A percentile compares a stretch with the other conserved stretches of the same genome.
Evolutionary conservation across 2,797 vertebrate genomes (phyloP).

Genomic region (Eidolon dupreanum): DNA sequence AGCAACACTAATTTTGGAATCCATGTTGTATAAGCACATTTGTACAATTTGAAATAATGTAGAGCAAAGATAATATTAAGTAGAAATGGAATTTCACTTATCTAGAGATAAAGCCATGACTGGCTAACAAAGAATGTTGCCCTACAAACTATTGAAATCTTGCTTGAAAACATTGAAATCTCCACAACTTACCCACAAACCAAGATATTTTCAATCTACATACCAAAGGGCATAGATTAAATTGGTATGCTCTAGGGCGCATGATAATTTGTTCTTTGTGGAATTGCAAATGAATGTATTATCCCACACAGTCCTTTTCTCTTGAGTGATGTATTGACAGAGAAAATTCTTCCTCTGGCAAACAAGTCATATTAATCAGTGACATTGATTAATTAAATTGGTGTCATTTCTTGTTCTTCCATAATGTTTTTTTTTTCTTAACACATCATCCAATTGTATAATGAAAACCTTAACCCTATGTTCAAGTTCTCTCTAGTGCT

Average conservation of each 20-base stretch:
- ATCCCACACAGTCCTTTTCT: constrained; percentile 32
- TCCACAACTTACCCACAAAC: background rate
- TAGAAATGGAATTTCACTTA: constrained; percentile 68
- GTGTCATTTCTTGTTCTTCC: constrained; percentile 39
- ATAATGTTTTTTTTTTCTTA: background rate
- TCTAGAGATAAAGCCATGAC: constrained; percentile 62
- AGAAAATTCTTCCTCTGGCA: constrained; percentile 42
- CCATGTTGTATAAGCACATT: constrained; percentile 65
- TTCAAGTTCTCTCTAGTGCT: background rate
- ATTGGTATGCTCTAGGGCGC: constrained; percentile 30
- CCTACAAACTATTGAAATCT: constrained; percentile 19
- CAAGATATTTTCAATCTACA: background rate
- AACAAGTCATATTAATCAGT: constrained; percentile 12
- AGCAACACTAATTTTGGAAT: constrained; percentile 62
- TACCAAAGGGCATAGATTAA: constrained; percentile 12
- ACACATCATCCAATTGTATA: background rate
- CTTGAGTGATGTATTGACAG: background rate
- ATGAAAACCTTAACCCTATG: background rate
- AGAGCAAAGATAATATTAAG: constrained; percentile 45
- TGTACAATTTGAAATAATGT: constrained; percentile 55
- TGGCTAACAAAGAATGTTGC: constrained; percentile 9
- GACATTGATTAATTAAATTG: constrained; percentile 18
- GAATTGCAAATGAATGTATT: constrained; percentile 15
- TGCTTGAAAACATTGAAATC: constrained; percentile 32
- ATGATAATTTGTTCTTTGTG: constrained; percentile 25